Base-by-base conservation (phyloP, 2,888 invertebrate genomes). In the Heliothis peltigera region DNA sequence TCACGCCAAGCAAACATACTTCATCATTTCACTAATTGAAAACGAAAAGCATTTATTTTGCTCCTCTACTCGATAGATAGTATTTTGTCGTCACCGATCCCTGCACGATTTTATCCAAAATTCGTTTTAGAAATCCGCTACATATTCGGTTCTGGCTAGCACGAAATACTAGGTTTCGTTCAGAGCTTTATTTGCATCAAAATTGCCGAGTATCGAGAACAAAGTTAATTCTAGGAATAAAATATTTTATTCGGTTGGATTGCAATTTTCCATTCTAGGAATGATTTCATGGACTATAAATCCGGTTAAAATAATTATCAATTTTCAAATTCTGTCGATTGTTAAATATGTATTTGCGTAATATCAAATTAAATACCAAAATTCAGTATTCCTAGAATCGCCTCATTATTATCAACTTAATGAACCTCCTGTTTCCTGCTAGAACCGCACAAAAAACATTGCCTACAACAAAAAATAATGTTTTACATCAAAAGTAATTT, bases 181-280 rank as follows among this genome's bases (percentile, higher is more conserved):
- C 17, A 8, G 4, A 56, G 35, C 10, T 44, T 43, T 52, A 60
- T 71, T 71, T 62, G 56, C 46, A 61, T 71, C 15, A 57, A 57
- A 67, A 67, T 51, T 46, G 35, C 10, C 17, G 12, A n/a, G 49
- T 58, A 46, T 51, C 35, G 21, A 32, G 18, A 44, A 54, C 43
- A 21, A 19, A 43, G 10, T 49, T 17, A 17, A 22, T 60, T 56
- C 48, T 25, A 10, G 28, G 15, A 59, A 72, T 63, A 56, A 56
- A 6, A 39, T 44, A 10, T 28, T 43, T 47, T 47, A 53, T 68
- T 74, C 68, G 53, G n/a, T 61, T 51, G 55, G 47, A 52, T 19
- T n/a, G 8, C 32, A 48, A 67, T 67, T 67, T 18, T 74, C 19
- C 15, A 19, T 28, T 18, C 19, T 48, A 51, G 21, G 2, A 47